phyloP scores from a whole-genome alignment of 2,113 vertebrate genomes.

The Leucoraja erinaceus region DNA sequence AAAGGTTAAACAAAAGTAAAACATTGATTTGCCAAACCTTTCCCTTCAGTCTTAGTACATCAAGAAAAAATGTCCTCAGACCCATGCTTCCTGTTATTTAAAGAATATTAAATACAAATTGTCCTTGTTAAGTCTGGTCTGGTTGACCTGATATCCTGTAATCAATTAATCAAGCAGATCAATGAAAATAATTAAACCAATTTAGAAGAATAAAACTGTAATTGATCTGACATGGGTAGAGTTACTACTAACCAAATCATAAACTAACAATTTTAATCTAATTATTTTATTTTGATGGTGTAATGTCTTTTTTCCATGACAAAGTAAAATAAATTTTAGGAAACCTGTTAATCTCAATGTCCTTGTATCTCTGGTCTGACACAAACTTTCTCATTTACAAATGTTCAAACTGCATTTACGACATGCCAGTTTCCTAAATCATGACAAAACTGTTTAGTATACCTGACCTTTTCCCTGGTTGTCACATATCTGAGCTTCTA shows the following conservation, averaged over 20 bases:
- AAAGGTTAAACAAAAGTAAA: background rate
- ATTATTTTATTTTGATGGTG: no score
- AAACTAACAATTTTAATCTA: background rate
- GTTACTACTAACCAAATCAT: background rate
- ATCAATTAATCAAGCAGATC: background rate
- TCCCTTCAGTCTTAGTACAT: background rate
- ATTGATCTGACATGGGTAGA: background rate
- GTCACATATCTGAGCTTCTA: background rate
- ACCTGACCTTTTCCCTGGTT: background rate
- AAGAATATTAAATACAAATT: background rate
- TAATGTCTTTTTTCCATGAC: background rate
- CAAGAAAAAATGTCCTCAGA: background rate
- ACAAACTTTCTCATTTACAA: background rate
- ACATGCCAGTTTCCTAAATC: background rate
- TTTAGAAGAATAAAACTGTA: background rate
- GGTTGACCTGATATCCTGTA: background rate
- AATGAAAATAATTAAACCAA: slow-evolving; percentile 12
- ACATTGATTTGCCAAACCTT: background rate
- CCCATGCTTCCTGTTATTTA: background rate
- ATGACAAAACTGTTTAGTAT: background rate
- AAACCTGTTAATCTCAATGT: background rate
- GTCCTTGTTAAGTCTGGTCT: background rate
- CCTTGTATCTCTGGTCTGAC: background rate
- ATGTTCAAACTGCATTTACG: background rate
- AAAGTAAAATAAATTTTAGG: background rate